Conservation (phyloP, 2,888 invertebrate genomes). For the Eristalis pertinax region DNA sequence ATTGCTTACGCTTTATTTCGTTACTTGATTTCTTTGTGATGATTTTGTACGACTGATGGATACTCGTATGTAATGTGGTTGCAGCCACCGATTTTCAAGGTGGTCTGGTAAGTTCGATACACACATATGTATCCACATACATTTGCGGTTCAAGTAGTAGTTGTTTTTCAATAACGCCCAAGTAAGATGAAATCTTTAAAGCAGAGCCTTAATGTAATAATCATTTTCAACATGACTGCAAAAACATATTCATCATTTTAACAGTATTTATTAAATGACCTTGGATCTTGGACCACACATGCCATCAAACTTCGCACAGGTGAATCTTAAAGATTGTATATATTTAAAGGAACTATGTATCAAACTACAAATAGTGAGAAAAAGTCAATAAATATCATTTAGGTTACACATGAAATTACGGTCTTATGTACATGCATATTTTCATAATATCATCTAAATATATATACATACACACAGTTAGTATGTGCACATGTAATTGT, state of each 20-base stretch:
- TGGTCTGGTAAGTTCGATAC: slow-evolving; percentile 7
- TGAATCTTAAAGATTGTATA: neutral
- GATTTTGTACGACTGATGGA: slow-evolving; percentile 5
- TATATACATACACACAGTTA: neutral
- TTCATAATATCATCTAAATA: neutral
- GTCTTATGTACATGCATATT: neutral
- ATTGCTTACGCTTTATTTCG: slow-evolving; percentile 5
- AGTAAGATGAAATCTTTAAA: neutral
- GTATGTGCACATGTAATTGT: slow-evolving; percentile 1
- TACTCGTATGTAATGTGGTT: neutral
- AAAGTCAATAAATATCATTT: no score
- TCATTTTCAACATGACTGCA: neutral
- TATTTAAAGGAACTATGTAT: neutral
- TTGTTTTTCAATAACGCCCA: neutral
- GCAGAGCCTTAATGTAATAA: neutral
- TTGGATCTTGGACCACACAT: neutral
- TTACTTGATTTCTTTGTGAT: slow-evolving; percentile 17
- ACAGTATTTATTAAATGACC: neutral
- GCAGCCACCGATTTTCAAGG: slow-evolving; percentile 22
- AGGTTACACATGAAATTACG: no score
- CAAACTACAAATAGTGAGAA: no score
- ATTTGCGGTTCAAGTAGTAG: neutral
- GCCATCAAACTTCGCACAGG: neutral
- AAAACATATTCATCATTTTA: neutral
- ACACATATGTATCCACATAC: neutral